phyloP scores from a whole-genome alignment of 2,797 vertebrate species.

The Tinamus major region DNA sequence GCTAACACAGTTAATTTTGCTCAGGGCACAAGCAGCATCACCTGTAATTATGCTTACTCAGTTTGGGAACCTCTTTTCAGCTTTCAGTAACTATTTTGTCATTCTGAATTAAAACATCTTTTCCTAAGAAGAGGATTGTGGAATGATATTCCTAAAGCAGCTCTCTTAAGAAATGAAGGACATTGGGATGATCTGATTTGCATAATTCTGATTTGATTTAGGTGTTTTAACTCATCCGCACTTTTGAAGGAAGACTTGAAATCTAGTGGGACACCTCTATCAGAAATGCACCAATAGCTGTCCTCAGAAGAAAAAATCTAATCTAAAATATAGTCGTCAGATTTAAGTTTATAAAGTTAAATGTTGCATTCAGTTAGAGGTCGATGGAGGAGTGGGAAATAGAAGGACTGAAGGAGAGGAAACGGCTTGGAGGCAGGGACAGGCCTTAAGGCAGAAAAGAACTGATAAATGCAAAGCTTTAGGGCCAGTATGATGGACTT shows the following conservation, averaged over 20 bases:
- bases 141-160: background rate
- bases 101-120: background rate
- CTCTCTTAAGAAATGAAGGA: constrained; percentile 12
- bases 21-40: background rate
- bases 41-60: background rate
- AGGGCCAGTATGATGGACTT: background rate
- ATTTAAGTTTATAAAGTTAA: background rate
- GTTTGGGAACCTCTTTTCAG: background rate
- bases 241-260: background rate
- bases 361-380: background rate
- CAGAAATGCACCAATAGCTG: background rate
- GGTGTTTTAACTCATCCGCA: background rate
- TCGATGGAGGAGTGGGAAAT: background rate
- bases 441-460: background rate
- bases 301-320: background rate
- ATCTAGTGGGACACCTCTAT: background rate
- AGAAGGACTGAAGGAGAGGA: background rate
- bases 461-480: background rate
- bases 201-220: background rate
- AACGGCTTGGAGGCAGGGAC: background rate
- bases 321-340: background rate
- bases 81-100: background rate
- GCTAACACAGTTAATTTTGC: background rate
- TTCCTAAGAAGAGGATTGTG: background rate
- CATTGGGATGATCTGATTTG: background rate